A percentile compares a stretch with the other conserved stretches of the same genome.
Evolutionary conservation across 1,140 invertebrate species (phyloP).

Genomic region (Melitaea cinxia): DNA sequence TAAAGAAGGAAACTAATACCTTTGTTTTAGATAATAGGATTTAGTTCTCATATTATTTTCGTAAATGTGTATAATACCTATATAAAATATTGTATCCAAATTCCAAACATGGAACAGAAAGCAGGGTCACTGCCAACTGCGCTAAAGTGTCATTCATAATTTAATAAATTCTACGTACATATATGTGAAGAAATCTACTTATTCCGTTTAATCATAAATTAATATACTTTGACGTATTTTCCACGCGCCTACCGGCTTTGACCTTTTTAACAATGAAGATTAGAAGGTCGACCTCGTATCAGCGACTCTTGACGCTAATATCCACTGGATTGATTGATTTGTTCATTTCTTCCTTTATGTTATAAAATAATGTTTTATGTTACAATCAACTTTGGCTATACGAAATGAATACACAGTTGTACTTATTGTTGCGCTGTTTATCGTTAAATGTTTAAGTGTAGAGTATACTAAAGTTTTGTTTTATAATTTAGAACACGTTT

Average conservation of each 20-base stretch:
- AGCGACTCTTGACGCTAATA: not conserved
- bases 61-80: too few relatives aligned
- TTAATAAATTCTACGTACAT: not conserved
- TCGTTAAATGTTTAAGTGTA: not conserved
- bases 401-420: not conserved
- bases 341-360: not conserved
- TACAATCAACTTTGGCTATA: not conserved
- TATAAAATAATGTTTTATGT: constrained; percentile 1
- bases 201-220: not conserved
- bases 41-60: too few relatives aligned
- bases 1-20: too few relatives aligned
- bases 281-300: not conserved
- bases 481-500: too few relatives aligned
- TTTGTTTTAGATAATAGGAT: too few relatives aligned
- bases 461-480: too few relatives aligned
- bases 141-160: not conserved
- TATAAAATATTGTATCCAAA: too few relatives aligned
- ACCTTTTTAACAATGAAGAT: constrained; percentile 12
- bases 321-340: constrained; percentile 4
- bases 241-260: not conserved
- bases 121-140: too few relatives aligned
- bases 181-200: not conserved
- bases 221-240: not conserved
- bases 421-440: not conserved
- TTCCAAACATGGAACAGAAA: too few relatives aligned